phyloP scores from a whole-genome alignment of 2,797 vertebrate genomes.

The Tolypeutes matacus region DNA sequence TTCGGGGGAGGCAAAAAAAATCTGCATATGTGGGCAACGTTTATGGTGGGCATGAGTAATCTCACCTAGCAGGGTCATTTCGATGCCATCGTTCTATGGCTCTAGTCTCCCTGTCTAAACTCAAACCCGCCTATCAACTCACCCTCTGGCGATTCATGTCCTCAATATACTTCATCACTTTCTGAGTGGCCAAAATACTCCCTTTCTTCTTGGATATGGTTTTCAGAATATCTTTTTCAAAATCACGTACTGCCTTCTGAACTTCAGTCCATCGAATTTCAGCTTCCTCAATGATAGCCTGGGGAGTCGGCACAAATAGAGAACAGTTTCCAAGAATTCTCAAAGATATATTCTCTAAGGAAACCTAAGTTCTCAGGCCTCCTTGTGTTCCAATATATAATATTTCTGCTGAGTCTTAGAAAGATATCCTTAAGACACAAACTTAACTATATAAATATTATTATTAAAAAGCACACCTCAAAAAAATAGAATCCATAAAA shows the following conservation, averaged over 20 bases:
- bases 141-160: conserved; percentile 88
- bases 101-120: not conserved
- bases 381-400: not conserved
- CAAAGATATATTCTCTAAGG: not conserved
- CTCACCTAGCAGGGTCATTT: rapidly evolving
- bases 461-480: not conserved
- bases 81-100: rapidly evolving
- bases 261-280: conserved; percentile 87
- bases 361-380: not conserved
- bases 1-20: not conserved
- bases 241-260: conserved; percentile 86
- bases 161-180: conserved; percentile 89
- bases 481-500: not conserved
- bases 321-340: not conserved
- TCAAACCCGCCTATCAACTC: conserved; percentile 65
- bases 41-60: not conserved
- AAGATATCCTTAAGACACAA: not conserved
- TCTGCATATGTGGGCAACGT: not conserved
- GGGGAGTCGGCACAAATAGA: not conserved
- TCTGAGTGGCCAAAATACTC: conserved; percentile 85
- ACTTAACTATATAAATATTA: not conserved
- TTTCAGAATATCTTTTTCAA: conserved; percentile 88
- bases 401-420: not conserved
- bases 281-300: conserved; percentile 89
- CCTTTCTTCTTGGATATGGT: conserved; percentile 85